Evolutionary conservation across 2,888 invertebrate species (phyloP), one percentile per base, ranked within the genome.

Genomic region (Pyrocoelia pectoralis): DNA sequence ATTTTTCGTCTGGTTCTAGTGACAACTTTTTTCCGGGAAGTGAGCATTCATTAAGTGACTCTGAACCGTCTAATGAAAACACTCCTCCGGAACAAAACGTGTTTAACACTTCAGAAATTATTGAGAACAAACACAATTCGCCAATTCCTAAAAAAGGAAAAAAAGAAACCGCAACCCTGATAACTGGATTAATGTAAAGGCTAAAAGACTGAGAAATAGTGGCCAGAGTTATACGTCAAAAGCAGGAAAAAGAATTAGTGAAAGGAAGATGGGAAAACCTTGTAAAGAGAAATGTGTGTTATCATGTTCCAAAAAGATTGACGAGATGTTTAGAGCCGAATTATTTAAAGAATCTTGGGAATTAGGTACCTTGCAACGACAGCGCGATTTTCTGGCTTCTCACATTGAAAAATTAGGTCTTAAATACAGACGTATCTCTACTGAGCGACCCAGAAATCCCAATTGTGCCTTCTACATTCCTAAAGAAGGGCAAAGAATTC

Each of bases 401-500:
- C n/a, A 29, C 15, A 46, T 56, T 13, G 24, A 43, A 46, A 3
- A 28, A 12, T 10, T 56, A 1, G 1, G 2, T 9, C 46, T 48
- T 24, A 46, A 48, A 29, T 46, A 46, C 15, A 13, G 24, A 13
- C 28, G 15, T 13, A 19, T 56, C 6, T 24, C 46, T 9, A 4
- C 24, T 15, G 46, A 2, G 4, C 6, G 3, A 19, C 10, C 43
- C 6, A 56, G 56, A 28, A 56, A 46, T 2, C 43, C 56, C 2
- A 56, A 46, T 19, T 46, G 28, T 48, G 43, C 28, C 3, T 56
- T 56, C 14, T 56, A 46, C 40, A 6, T 56, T 28, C 14, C 33
- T 9, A 53, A 48, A 29, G 62, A 61, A 51, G 55, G 56, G n/a
- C 29, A 43, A 41, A 55, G 52, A 59, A 56, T 61, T 13, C 50